These are phyloP conservation scores for Scaptomyza parva DNA, from an alignment of 2,888 invertebrate genomes.

Conservation along the genomic window DNA sequence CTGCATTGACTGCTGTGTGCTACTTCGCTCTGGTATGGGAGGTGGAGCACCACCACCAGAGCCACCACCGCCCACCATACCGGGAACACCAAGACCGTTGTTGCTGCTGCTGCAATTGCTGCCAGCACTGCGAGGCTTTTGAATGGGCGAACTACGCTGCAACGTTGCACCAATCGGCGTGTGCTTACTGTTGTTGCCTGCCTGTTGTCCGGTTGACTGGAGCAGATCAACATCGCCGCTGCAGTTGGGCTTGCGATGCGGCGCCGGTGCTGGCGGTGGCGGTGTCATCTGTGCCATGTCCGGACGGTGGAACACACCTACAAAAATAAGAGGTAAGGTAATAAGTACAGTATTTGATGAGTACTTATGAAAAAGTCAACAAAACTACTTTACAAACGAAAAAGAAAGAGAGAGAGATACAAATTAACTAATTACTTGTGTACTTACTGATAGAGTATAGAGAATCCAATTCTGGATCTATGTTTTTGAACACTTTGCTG, in stretches of 20 bases:
- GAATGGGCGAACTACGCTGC: constrained; percentile 66
- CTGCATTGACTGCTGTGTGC: constrained; percentile 60
- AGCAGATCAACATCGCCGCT: constrained; percentile 64
- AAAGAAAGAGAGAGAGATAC: neutral
- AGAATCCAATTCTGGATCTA: constrained; percentile 88
- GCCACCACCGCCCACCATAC: constrained; percentile 6
- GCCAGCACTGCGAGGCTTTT: constrained; percentile 51
- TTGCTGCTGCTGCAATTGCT: constrained; percentile 58
- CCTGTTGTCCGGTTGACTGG: constrained; percentile 25
- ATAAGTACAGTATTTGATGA: no score
- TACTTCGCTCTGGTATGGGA: constrained; percentile 82
- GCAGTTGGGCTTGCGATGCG: constrained; percentile 87
- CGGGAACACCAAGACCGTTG: constrained; percentile 29
- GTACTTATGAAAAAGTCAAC: no score
- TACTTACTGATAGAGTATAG: constrained; percentile 89
- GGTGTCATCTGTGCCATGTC: constrained; percentile 87
- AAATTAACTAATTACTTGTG: no score
- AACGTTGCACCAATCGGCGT: constrained; percentile 50
- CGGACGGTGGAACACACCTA: constrained; percentile 84
- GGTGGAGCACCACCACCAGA: constrained; percentile 14
- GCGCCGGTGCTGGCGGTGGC: constrained; percentile 91
- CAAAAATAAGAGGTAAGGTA: neutral
- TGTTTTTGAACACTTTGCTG: constrained; percentile 85
- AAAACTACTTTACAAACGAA: neutral
- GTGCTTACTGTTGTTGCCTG: constrained; percentile 40